These are phyloP conservation scores for Drosophila funebris DNA, from an alignment of 1,140 invertebrate species.

Conservation along the genomic window DNA sequence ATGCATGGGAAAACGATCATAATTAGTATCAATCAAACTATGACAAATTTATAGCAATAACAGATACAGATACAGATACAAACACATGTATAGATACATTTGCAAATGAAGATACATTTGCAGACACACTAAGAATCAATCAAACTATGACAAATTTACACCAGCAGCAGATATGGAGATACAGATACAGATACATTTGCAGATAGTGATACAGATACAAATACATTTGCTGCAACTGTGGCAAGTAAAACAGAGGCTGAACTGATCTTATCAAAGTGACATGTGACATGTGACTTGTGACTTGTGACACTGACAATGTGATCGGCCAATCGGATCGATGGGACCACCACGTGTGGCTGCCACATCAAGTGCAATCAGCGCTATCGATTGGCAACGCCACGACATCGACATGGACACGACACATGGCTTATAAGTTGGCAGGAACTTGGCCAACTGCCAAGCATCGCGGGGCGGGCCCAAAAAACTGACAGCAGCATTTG, in stretches of 20 bases:
- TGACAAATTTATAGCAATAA: not conserved
- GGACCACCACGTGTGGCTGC: conserved; percentile 51
- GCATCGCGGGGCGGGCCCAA: not conserved
- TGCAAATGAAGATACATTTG: no score
- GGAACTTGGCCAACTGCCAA: conserved; percentile 16
- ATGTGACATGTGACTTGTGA: conserved; percentile 34
- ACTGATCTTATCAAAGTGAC: conserved; percentile 54
- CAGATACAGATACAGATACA: no score
- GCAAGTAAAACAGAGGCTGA: conserved; percentile 7
- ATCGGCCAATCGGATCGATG: conserved; percentile 38
- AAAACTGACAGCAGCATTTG: not conserved
- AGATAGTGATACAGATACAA: no score
- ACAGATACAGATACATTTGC: not conserved
- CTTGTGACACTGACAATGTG: conserved; percentile 47
- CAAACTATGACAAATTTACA: not conserved
- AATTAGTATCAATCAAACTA: conserved; percentile 1
- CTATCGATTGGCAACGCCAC: conserved; percentile 41
- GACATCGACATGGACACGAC: conserved; percentile 35
- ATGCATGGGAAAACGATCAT: no score
- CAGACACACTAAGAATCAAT: not conserved
- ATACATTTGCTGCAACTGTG: not conserved
- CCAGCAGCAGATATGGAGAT: not conserved
- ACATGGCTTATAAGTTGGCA: not conserved
- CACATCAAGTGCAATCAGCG: conserved; percentile 4
- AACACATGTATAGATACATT: no score